Conservation (phyloP, 2,888 invertebrate genomes). For the Patella pellucida region DNA sequence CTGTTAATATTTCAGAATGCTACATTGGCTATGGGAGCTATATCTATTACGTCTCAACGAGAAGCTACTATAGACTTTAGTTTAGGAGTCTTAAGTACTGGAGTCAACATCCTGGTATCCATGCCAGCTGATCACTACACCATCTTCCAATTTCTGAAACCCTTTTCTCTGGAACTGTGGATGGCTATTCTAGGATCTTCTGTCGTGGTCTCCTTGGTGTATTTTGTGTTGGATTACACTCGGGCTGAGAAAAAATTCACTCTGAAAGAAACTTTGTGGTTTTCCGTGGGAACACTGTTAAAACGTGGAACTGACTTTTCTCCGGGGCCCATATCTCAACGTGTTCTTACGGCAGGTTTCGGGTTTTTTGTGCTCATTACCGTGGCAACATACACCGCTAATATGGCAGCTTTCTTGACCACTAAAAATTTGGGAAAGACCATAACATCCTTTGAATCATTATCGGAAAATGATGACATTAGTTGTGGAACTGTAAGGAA, state of each 20-base stretch:
- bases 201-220: conserved; percentile 49
- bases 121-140: conserved; percentile 51
- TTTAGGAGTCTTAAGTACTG: conserved; percentile 58
- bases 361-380: conserved; percentile 63
- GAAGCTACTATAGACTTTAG: conserved; percentile 62
- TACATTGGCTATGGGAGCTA: conserved; percentile 59
- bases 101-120: conserved; percentile 57
- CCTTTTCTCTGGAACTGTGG: conserved; percentile 61
- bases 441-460: conserved; percentile 49
- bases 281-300: conserved; percentile 55
- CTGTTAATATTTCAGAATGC: conserved; percentile 50
- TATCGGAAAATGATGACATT: conserved; percentile 44
- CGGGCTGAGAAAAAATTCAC: conserved; percentile 53
- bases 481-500: conserved; percentile 49
- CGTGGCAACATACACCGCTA: conserved; percentile 63
- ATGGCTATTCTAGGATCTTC: conserved; percentile 59
- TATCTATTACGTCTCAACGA: conserved; percentile 58
- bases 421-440: conserved; percentile 55
- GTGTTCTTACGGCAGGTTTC: conserved; percentile 60
- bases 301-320: conserved; percentile 62
- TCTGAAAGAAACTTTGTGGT: conserved; percentile 54
- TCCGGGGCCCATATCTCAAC: conserved; percentile 54
- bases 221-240: conserved; percentile 52
- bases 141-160: conserved; percentile 62
- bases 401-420: conserved; percentile 64